These are phyloP conservation scores for Syrphus vitripennis DNA, from an alignment of 2,888 invertebrate species.

Conservation along the genomic window DNA sequence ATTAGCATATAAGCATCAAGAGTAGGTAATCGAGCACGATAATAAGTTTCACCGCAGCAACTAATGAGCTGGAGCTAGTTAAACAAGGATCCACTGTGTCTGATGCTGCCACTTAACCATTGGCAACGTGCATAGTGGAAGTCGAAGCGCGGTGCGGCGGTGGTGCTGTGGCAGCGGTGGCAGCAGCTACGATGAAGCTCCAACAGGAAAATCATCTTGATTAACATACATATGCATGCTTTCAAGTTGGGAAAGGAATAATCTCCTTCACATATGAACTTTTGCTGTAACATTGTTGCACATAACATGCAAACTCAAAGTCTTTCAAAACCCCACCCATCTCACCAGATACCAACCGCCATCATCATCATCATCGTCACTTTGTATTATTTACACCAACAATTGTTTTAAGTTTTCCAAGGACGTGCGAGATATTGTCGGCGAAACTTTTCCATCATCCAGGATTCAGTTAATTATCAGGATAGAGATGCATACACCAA, in stretches of 20 bases:
- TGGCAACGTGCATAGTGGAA: constrained; percentile 32
- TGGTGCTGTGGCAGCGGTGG: background rate
- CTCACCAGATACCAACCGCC: background rate
- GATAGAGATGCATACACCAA: constrained; percentile 15
- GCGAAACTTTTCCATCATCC: constrained; percentile 67
- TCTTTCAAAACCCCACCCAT: background rate
- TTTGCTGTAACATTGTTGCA: constrained; percentile 62
- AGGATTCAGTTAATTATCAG: constrained; percentile 69
- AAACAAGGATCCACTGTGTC: constrained; percentile 43
- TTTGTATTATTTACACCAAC: constrained; percentile 68
- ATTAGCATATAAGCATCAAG: constrained; percentile 69
- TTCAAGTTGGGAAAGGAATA: constrained; percentile 11
- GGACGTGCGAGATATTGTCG: constrained; percentile 50
- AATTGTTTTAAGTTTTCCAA: constrained; percentile 63
- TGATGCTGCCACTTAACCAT: constrained; percentile 64
- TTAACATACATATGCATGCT: constrained; percentile 53
- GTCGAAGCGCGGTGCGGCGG: background rate
- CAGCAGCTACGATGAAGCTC: background rate
- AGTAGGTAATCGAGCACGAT: constrained; percentile 67
- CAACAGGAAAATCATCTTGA: constrained; percentile 28
- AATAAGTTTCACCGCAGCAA: constrained; percentile 67
- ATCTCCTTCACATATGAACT: constrained; percentile 40
- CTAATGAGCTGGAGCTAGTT: constrained; percentile 64
- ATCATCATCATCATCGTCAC: constrained; percentile 36
- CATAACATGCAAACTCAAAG: constrained; percentile 28